phyloP scores from a whole-genome alignment of 2,888 invertebrate species.

The Listrodromus nycthemerus region DNA sequence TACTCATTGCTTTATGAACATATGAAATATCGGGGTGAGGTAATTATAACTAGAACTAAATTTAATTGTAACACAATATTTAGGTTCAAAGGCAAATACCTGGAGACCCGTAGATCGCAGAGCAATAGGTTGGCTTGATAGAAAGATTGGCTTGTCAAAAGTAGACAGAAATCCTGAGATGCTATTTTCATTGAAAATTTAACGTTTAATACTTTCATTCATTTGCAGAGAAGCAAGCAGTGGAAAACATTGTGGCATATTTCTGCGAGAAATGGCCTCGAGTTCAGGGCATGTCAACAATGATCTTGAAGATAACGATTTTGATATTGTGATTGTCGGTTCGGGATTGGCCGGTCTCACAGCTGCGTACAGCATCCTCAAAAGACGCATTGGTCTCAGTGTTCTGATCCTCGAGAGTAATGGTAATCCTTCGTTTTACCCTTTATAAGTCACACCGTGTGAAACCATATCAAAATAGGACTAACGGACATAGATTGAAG shows the following conservation, averaged over 20 bases:
- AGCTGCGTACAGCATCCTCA: constrained; percentile 74
- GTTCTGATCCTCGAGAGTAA: constrained; percentile 75
- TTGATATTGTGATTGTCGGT: constrained; percentile 77
- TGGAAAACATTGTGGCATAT: not conserved
- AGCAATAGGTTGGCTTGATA: too few species aligned
- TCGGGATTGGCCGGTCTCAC: constrained; percentile 77
- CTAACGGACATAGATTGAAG: too few species aligned
- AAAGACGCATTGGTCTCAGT: constrained; percentile 71
- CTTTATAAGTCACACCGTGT: too few species aligned
- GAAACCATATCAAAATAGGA: too few species aligned
- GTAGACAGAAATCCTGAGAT: not conserved
- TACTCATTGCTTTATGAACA: too few species aligned
- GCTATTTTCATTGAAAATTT: not conserved
- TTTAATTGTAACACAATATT: too few species aligned
- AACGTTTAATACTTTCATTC: not conserved
- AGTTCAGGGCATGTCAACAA: constrained; percentile 4
- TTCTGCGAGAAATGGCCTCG: constrained; percentile 9
- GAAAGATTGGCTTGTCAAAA: too few species aligned
- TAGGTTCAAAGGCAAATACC: too few species aligned
- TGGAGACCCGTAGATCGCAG: too few species aligned
- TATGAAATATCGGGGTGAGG: too few species aligned
- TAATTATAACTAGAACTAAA: too few species aligned
- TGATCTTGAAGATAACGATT: constrained; percentile 70
- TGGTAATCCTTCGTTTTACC: constrained; percentile 64
- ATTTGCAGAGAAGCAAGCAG: not conserved